Evolutionary conservation across 1,140 invertebrate species (phyloP).

Genomic region (Drosophila equinoxialis): DNA sequence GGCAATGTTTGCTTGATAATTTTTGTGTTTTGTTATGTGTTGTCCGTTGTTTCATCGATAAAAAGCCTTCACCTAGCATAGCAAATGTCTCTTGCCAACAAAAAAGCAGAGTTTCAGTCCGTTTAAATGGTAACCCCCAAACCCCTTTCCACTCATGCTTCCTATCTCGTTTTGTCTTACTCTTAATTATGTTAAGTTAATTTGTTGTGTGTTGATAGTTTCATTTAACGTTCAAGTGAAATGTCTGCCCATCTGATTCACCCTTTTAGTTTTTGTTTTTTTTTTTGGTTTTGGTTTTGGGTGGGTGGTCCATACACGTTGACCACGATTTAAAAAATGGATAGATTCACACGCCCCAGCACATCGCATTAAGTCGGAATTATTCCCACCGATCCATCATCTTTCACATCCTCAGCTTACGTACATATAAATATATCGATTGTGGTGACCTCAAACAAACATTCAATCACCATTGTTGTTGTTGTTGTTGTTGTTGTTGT

Average conservation of each 20-base stretch:
- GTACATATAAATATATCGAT: not conserved
- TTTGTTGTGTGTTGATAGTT: conserved; percentile 43
- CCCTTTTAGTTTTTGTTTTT: not conserved
- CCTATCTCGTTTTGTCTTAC: conserved; percentile 44
- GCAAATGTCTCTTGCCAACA: conserved; percentile 46
- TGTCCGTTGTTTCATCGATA: conserved; percentile 60
- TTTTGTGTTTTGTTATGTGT: conserved; percentile 49
- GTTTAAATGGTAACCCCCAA: not conserved
- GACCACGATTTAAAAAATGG: not conserved
- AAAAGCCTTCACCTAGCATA: conserved; percentile 71
- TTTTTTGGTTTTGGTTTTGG: not conserved
- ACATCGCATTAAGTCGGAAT: conserved; percentile 36
- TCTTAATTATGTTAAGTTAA: conserved; percentile 74
- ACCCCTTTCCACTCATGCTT: no score
- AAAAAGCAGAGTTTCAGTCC: conserved; percentile 32
- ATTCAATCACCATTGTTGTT: conserved; percentile 68
- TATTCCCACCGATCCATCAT: conserved; percentile 78
- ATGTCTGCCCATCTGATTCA: conserved; percentile 29
- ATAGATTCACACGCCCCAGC: conserved; percentile 30
- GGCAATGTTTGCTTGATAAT: conserved; percentile 74
- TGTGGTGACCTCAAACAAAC: conserved; percentile 55
- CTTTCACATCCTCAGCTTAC: not conserved
- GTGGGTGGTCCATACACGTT: conserved; percentile 55
- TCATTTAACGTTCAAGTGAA: conserved; percentile 63
- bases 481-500: conserved; percentile 39